Evolutionary conservation across 2,888 invertebrate species (phyloP).

Genomic region (Celastrina argiolus): DNA sequence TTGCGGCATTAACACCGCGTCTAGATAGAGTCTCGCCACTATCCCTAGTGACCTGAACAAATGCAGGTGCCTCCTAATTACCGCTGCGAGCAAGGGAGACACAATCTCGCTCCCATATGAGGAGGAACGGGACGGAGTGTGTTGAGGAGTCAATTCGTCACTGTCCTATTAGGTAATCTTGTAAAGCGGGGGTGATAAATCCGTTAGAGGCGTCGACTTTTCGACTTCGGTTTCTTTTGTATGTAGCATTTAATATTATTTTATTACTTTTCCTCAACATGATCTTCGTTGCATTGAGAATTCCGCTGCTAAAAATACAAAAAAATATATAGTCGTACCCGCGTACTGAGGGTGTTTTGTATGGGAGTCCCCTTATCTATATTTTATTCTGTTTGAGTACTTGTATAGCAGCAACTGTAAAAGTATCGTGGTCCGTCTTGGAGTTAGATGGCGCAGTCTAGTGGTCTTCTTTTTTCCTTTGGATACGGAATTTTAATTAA

Average conservation of each 20-base stretch:
- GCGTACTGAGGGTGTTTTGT: no score
- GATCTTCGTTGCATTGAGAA: not conserved
- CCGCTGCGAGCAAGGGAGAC: slow-evolving; percentile 45
- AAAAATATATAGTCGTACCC: no score
- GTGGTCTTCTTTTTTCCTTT: no score
- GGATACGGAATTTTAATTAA: no score
- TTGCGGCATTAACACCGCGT: slow-evolving; percentile 60
- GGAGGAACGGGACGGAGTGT: slow-evolving; percentile 45
- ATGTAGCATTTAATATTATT: slow-evolving; percentile 6
- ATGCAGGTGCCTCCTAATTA: slow-evolving; percentile 73
- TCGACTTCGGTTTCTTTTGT: slow-evolving; percentile 45
- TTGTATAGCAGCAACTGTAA: no score
- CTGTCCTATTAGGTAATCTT: slow-evolving; percentile 72
- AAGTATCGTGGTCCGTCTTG: no score
- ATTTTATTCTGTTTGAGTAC: no score
- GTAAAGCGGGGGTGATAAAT: slow-evolving; percentile 68
- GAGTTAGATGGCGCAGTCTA: no score
- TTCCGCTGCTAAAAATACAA: not conserved
- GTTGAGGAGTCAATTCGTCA: slow-evolving; percentile 65
- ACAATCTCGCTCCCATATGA: slow-evolving; percentile 31
- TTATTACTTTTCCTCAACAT: not conserved
- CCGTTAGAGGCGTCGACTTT: slow-evolving; percentile 50
- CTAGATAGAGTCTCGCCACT: slow-evolving; percentile 64
- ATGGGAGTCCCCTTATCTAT: no score
- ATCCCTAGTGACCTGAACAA: slow-evolving; percentile 64